A percentile compares a stretch with the other conserved stretches of the same genome.
phyloP scores from a whole-genome alignment of 2,797 vertebrate genomes.

The Pygocentrus nattereri region DNA sequence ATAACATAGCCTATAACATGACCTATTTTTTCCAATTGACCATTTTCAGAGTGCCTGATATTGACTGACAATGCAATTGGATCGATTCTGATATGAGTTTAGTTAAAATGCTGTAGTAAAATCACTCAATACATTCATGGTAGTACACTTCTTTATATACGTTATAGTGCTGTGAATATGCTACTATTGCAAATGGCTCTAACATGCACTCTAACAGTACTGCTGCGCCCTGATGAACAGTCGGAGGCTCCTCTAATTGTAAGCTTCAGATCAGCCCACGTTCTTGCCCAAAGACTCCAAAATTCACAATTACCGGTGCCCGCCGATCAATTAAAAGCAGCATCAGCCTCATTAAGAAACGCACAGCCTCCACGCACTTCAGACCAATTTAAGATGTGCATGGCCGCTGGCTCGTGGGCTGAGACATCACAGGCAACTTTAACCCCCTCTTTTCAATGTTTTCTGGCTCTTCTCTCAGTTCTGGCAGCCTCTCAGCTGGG shows the following conservation, averaged over 20 bases:
- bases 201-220: no score
- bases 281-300: conserved; percentile 52
- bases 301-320: conserved; percentile 61
- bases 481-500: background rate
- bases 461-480: conserved; percentile 27
- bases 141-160: background rate
- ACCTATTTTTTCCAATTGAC: no score
- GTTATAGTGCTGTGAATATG: background rate
- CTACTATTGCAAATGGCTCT: background rate
- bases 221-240: conserved; percentile 25
- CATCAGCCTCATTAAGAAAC: conserved; percentile 59
- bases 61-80: no score
- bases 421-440: conserved; percentile 50
- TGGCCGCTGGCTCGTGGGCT: conserved; percentile 46
- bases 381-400: conserved; percentile 60
- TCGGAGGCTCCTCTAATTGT: conserved; percentile 43
- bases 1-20: no score
- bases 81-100: no score
- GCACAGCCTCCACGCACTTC: conserved; percentile 40
- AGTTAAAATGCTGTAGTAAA: background rate
- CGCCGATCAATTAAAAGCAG: conserved; percentile 65
- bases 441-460: background rate
- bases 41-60: no score
- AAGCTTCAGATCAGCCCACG: conserved; percentile 49
- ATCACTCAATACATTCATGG: background rate